Evolutionary conservation across 2,888 invertebrate species (phyloP).

Genomic region (Endomychus coccineus): DNA sequence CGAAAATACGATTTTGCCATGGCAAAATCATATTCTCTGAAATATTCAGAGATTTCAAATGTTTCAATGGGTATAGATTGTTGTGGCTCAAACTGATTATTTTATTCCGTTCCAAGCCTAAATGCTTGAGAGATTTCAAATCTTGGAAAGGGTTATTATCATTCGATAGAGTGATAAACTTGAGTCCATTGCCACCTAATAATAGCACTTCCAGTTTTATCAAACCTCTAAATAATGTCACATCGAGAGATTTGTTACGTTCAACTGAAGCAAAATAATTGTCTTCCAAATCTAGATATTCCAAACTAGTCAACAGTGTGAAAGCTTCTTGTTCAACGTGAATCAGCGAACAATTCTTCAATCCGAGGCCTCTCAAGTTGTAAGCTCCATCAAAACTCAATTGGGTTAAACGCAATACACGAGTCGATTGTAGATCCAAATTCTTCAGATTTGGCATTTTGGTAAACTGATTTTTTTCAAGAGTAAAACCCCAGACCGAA

Average conservation of each 20-base stretch:
- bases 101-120: constrained; percentile 48
- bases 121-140: constrained; percentile 46
- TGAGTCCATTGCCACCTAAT: constrained; percentile 48
- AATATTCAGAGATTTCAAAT: constrained; percentile 46
- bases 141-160: constrained; percentile 48
- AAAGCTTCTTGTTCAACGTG: constrained; percentile 48
- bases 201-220: constrained; percentile 46
- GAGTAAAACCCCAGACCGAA: constrained; percentile 38
- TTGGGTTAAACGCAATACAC: constrained; percentile 47
- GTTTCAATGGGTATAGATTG: constrained; percentile 43
- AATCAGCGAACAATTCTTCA: constrained; percentile 50
- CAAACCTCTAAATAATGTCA: constrained; percentile 46
- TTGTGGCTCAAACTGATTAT: constrained; percentile 43
- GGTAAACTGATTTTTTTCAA: constrained; percentile 28
- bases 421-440: constrained; percentile 50
- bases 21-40: constrained; percentile 48
- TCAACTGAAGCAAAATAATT: constrained; percentile 43
- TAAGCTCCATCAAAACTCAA: constrained; percentile 48
- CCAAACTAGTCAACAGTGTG: constrained; percentile 41
- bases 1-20: constrained; percentile 50
- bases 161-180: constrained; percentile 35
- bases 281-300: constrained; percentile 49
- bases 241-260: constrained; percentile 11
- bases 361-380: constrained; percentile 45
- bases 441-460: constrained; percentile 45